Conservation (phyloP, 1,140 invertebrate genomes). For the Drosophila ironensis region DNA sequence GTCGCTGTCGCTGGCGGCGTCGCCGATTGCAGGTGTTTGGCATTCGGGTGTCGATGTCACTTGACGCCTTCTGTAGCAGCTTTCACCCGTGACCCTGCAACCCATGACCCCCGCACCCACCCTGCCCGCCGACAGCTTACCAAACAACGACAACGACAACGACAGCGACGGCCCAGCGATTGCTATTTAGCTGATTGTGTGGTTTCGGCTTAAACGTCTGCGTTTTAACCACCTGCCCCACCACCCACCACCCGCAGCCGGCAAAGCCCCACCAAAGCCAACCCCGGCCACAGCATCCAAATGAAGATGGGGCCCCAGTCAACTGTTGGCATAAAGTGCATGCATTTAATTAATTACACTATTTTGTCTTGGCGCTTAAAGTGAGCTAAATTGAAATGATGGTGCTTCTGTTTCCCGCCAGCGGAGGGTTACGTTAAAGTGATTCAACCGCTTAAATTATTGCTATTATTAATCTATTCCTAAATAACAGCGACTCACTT, state of each 20-base stretch:
- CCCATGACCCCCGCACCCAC: neutral
- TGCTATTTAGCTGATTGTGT: slow-evolving; percentile 73
- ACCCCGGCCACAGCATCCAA: slow-evolving; percentile 7
- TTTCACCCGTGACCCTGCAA: neutral
- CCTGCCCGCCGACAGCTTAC: slow-evolving; percentile 8
- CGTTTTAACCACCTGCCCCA: neutral
- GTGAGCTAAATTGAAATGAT: slow-evolving; percentile 17
- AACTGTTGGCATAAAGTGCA: slow-evolving; percentile 52
- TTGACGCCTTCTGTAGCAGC: slow-evolving; percentile 32
- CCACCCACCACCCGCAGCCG: neutral
- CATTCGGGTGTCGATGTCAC: slow-evolving; percentile 59
- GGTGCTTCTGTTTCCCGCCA: neutral
- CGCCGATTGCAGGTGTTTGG: slow-evolving; percentile 51
- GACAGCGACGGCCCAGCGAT: slow-evolving; percentile 40
- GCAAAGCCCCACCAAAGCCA: neutral
- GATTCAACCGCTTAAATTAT: slow-evolving; percentile 9
- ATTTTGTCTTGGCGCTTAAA: slow-evolving; percentile 59
- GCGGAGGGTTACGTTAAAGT: neutral
- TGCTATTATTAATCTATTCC: neutral
- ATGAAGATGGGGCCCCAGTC: slow-evolving; percentile 1
- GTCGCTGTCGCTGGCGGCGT: slow-evolving; percentile 11
- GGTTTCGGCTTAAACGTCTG: slow-evolving; percentile 61
- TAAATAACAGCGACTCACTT: too few relatives aligned
- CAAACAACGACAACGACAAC: slow-evolving; percentile 24
- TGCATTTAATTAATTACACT: slow-evolving; percentile 66